A percentile compares a stretch with the other conserved stretches of the same genome.
Evolutionary conservation across 1,140 invertebrate species (phyloP).

Genomic region (Drosophila tristis): DNA sequence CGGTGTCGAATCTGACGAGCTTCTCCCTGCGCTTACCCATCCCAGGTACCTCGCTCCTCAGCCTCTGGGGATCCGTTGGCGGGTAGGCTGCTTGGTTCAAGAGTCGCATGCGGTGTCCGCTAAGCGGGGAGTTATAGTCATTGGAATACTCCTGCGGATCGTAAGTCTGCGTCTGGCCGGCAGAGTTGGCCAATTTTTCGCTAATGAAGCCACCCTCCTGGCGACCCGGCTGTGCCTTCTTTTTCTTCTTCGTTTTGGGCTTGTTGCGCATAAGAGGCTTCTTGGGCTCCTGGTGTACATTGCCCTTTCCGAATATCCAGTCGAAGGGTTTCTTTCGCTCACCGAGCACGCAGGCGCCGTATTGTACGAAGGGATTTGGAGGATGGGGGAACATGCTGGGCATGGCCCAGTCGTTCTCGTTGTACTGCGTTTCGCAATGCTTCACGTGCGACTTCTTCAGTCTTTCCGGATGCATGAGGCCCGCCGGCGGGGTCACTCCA

Average conservation of each 20-base stretch:
- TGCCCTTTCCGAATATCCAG: conserved; percentile 66
- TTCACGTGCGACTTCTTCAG: conserved; percentile 47
- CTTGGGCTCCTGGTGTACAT: conserved; percentile 52
- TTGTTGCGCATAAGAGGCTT: conserved; percentile 49
- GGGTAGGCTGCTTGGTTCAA: conserved; percentile 44
- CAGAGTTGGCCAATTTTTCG: neutral
- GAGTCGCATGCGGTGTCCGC: conserved; percentile 28
- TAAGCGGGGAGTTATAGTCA: conserved; percentile 14
- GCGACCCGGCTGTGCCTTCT: conserved; percentile 18
- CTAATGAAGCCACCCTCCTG: conserved; percentile 28
- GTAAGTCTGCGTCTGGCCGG: too few relatives aligned
- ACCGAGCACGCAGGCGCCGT: conserved; percentile 53
- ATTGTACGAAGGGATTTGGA: conserved; percentile 57
- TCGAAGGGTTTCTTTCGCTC: conserved; percentile 43
- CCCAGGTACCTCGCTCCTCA: too few relatives aligned
- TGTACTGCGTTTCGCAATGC: conserved; percentile 69
- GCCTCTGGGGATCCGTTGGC: conserved; percentile 19
- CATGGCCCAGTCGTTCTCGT: conserved; percentile 68
- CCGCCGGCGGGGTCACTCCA: conserved; percentile 79
- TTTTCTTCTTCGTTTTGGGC: conserved; percentile 35
- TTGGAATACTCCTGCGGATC: neutral
- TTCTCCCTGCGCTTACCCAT: neutral
- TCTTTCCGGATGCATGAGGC: conserved; percentile 67
- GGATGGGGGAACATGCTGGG: conserved; percentile 54
- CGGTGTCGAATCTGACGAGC: conserved; percentile 3